These are phyloP conservation scores for Carposina sasakii DNA, from an alignment of 1,140 invertebrate species.

Conservation along the genomic window DNA sequence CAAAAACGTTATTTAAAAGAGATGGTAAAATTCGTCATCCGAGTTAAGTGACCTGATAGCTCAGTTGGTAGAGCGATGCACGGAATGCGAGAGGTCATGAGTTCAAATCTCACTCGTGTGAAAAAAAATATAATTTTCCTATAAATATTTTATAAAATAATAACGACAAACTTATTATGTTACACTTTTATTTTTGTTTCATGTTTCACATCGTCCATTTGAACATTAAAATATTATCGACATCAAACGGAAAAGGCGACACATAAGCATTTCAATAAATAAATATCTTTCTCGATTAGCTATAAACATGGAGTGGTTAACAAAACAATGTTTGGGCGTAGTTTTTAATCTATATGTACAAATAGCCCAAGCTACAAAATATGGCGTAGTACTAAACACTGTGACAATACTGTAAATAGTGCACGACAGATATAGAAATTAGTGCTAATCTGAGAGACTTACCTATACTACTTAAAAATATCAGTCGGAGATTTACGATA, in stretches of 20 bases:
- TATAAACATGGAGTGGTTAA: constrained; percentile 36
- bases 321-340: constrained; percentile 35
- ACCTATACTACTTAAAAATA: constrained; percentile 67
- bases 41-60: too few relatives aligned
- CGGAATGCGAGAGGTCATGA: too few relatives aligned
- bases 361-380: constrained; percentile 32
- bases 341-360: constrained; percentile 55
- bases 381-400: constrained; percentile 46
- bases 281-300: constrained; percentile 41
- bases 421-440: too few relatives aligned
- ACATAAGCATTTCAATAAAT: constrained; percentile 63
- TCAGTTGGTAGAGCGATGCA: too few relatives aligned
- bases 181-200: constrained; percentile 32
- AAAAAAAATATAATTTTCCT: too few relatives aligned
- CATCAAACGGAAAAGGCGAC: constrained; percentile 67
- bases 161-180: too few relatives aligned
- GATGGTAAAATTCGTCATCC: too few relatives aligned
- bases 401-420: too few relatives aligned
- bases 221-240: constrained; percentile 30
- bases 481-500: constrained; percentile 66
- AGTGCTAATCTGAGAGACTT: too few relatives aligned
- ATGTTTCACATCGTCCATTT: constrained; percentile 67
- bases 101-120: too few relatives aligned
- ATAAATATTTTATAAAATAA: too few relatives aligned
- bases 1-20: too few relatives aligned